These are phyloP conservation scores for Carcinoscorpius rotundicauda DNA, from an alignment of 1,140 invertebrate species.

Conservation along the genomic window DNA sequence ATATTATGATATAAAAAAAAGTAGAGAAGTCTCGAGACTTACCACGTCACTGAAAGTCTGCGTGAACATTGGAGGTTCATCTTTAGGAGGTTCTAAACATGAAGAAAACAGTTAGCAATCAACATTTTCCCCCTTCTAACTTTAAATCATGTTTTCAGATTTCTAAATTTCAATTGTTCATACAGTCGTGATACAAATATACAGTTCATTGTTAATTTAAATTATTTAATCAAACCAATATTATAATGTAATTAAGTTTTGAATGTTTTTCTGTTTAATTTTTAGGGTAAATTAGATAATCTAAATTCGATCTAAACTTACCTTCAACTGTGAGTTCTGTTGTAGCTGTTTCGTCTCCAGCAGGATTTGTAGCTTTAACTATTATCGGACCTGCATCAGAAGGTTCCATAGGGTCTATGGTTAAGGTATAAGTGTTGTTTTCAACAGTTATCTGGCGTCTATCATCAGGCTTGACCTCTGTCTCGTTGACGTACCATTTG, in stretches of 20 bases:
- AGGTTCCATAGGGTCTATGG: slow-evolving; percentile 50
- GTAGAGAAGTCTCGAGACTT: slow-evolving; percentile 12
- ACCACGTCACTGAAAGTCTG: slow-evolving; percentile 66
- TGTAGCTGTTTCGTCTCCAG: slow-evolving; percentile 79
- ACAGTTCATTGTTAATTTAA: too few relatives aligned
- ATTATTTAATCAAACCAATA: too few relatives aligned
- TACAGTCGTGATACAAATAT: too few relatives aligned
- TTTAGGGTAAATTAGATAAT: too few relatives aligned
- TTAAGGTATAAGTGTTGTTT: slow-evolving; percentile 52
- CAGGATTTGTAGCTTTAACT: slow-evolving; percentile 86
- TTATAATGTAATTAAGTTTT: too few relatives aligned
- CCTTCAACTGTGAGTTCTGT: slow-evolving; percentile 77
- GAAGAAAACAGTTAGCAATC: too few relatives aligned
- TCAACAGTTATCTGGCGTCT: slow-evolving; percentile 44
- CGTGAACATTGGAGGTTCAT: slow-evolving; percentile 69
- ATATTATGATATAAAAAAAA: too few relatives aligned
- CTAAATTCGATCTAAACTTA: slow-evolving; percentile 28
- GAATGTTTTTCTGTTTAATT: too few relatives aligned
- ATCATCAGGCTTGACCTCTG: slow-evolving; percentile 40
- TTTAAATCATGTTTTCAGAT: too few relatives aligned
- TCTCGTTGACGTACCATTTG: slow-evolving; percentile 63
- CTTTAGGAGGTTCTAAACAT: slow-evolving; percentile 22
- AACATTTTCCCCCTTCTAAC: too few relatives aligned
- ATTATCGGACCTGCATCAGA: slow-evolving; percentile 94
- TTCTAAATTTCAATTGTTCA: too few relatives aligned